phyloP scores from a whole-genome alignment of 2,797 vertebrate genomes.

The Microcaecilia unicolor region DNA sequence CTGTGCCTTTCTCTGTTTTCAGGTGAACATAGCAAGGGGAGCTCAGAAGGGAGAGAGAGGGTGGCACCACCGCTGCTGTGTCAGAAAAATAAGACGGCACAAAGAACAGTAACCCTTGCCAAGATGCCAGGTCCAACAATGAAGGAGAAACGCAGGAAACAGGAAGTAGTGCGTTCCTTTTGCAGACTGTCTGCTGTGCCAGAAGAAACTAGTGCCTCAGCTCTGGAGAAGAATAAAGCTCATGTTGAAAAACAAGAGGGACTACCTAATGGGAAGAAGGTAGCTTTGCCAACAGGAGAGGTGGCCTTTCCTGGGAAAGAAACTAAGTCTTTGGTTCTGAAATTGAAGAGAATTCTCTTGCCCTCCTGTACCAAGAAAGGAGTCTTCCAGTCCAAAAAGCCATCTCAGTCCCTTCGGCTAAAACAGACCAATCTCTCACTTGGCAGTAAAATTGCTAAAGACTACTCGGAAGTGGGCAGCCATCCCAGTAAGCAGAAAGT shows the following conservation, averaged over 20 bases:
- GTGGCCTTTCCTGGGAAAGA: not conserved
- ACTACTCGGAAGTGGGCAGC: no score
- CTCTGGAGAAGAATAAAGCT: not conserved
- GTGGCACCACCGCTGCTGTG: slow-evolving; percentile 1
- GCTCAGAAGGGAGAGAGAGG: not conserved
- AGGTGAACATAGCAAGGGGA: slow-evolving; percentile 15
- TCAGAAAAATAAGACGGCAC: slow-evolving; percentile 25
- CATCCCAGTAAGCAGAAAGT: no score
- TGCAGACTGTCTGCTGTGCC: slow-evolving; percentile 13
- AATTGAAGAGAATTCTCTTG: not conserved
- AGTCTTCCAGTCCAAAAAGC: not conserved
- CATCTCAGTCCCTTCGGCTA: not conserved
- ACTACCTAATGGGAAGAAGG: no score
- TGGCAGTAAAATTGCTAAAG: no score
- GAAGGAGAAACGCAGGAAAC: slow-evolving; percentile 4
- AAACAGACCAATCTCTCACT: no score
- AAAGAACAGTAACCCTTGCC: not conserved
- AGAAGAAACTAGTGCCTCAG: slow-evolving; percentile 13
- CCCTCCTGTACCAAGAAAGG: not conserved
- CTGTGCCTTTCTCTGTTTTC: not conserved
- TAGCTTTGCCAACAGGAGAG: no score
- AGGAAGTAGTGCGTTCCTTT: not conserved
- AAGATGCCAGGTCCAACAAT: not conserved
- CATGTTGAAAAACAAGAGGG: not conserved
- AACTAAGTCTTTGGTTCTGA: not conserved